These are phyloP conservation scores for Dichetophora obliterata DNA, from an alignment of 2,888 invertebrate genomes.

Conservation along the genomic window DNA sequence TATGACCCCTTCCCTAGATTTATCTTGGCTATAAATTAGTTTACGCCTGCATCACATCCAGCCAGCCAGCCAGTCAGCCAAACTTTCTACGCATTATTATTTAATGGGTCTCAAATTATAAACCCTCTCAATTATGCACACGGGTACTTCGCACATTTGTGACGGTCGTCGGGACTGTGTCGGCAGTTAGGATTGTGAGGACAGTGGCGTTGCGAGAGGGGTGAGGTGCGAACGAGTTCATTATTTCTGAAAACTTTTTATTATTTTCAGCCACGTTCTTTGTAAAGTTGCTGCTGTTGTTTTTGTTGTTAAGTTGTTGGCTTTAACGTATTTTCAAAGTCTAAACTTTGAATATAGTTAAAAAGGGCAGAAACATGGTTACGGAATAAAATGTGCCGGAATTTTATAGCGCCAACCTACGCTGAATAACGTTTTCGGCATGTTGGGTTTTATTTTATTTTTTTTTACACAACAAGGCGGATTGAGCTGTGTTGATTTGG, in stretches of 20 bases:
- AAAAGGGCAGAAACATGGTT: conserved; percentile 5
- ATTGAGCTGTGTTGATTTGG: neutral
- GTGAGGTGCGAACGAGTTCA: conserved; percentile 27
- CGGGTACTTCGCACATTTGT: neutral
- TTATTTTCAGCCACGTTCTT: neutral
- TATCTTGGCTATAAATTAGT: conserved; percentile 28
- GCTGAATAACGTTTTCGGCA: neutral
- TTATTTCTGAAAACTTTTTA: conserved; percentile 25
- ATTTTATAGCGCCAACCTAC: conserved; percentile 12
- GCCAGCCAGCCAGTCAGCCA: neutral
- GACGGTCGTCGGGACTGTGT: neutral
- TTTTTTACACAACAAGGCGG: neutral
- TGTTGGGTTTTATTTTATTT: neutral
- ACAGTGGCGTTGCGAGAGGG: neutral
- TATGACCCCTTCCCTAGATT: neutral
- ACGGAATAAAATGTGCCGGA: conserved; percentile 15
- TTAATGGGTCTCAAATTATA: conserved; percentile 30
- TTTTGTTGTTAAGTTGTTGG: conserved; percentile 16
- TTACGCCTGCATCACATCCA: conserved; percentile 7
- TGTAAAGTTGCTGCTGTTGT: neutral
- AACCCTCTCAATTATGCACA: conserved; percentile 39
- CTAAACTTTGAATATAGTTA: conserved; percentile 6
- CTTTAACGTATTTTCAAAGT: conserved; percentile 17
- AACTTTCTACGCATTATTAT: conserved; percentile 35
- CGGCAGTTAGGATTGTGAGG: neutral